Conservation (phyloP, 2,113 vertebrate species). For the Stigmatopora nigra region DNA sequence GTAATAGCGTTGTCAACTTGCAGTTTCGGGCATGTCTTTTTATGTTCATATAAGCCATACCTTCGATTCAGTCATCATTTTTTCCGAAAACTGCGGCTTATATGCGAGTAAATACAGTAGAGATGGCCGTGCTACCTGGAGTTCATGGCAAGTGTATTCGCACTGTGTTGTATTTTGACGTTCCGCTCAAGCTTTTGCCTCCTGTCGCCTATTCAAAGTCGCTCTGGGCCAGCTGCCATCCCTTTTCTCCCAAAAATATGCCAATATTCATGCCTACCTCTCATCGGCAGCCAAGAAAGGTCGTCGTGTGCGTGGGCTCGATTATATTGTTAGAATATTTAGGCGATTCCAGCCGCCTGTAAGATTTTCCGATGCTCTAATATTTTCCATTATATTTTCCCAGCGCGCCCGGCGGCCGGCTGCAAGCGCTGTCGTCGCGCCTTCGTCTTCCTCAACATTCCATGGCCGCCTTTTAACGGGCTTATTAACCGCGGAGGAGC, state of each 20-base stretch:
- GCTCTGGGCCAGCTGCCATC: too few species aligned
- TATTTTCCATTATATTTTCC: slow-evolving; percentile 79
- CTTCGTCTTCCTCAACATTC: slow-evolving; percentile 47
- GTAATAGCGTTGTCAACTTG: too few species aligned
- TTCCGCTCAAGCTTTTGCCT: too few species aligned
- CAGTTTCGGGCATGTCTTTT: too few species aligned
- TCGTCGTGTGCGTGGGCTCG: not conserved
- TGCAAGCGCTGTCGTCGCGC: slow-evolving; percentile 50
- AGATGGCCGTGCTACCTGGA: too few species aligned
- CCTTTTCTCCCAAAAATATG: not conserved
- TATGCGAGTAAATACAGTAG: too few species aligned
- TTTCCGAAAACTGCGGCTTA: too few species aligned
- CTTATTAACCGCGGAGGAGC: slow-evolving; percentile 48
- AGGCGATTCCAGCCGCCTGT: slow-evolving; percentile 73
- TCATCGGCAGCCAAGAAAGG: not conserved
- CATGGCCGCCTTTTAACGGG: slow-evolving; percentile 41
- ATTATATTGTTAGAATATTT: slow-evolving; percentile 73
- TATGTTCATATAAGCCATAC: too few species aligned
- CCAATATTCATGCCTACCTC: not conserved
- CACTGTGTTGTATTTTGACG: too few species aligned
- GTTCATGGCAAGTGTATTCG: too few species aligned
- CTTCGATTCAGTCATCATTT: too few species aligned
- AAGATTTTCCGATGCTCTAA: slow-evolving; percentile 77
- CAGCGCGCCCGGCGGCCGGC: slow-evolving; percentile 47
- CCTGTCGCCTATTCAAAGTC: too few species aligned